These are phyloP conservation scores for Ornithoptera priamus DNA, from an alignment of 2,888 invertebrate genomes.

Conservation along the genomic window DNA sequence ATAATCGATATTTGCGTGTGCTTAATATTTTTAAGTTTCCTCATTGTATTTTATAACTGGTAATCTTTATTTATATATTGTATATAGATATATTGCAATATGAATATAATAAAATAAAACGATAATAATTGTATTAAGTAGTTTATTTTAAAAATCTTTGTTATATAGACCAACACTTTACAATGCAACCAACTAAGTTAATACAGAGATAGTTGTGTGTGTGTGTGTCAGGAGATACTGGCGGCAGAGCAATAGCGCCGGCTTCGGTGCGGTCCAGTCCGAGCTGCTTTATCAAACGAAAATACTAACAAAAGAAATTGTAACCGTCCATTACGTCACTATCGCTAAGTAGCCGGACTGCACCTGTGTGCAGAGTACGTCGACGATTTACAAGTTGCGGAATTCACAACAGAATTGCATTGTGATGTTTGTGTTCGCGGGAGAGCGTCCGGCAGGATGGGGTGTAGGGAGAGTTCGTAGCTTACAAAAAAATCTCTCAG, in stretches of 20 bases:
- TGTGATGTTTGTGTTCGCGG: slow-evolving; percentile 3
- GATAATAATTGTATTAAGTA: slow-evolving; percentile 67
- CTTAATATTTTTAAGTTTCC: too few relatives aligned
- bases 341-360: too few relatives aligned
- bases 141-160: slow-evolving; percentile 79
- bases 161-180: slow-evolving; percentile 77
- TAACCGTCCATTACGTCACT: too few relatives aligned
- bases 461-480: background rate
- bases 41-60: too few relatives aligned
- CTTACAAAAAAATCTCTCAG: background rate
- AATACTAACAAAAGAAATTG: too few relatives aligned
- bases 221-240: slow-evolving; percentile 37
- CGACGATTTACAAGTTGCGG: slow-evolving; percentile 10
- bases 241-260: slow-evolving; percentile 33
- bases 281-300: too few relatives aligned
- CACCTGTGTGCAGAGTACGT: too few relatives aligned
- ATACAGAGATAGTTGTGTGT: slow-evolving; percentile 47
- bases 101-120: slow-evolving; percentile 47
- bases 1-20: too few relatives aligned
- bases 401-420: slow-evolving; percentile 14
- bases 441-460: background rate
- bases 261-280: background rate
- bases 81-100: too few relatives aligned
- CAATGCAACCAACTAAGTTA: slow-evolving; percentile 59
- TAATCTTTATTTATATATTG: too few relatives aligned